Evolutionary conservation across 2,113 vertebrate species (phyloP), one percentile per base, ranked within the genome.

Genomic region (Sclerurus mexicanus): DNA sequence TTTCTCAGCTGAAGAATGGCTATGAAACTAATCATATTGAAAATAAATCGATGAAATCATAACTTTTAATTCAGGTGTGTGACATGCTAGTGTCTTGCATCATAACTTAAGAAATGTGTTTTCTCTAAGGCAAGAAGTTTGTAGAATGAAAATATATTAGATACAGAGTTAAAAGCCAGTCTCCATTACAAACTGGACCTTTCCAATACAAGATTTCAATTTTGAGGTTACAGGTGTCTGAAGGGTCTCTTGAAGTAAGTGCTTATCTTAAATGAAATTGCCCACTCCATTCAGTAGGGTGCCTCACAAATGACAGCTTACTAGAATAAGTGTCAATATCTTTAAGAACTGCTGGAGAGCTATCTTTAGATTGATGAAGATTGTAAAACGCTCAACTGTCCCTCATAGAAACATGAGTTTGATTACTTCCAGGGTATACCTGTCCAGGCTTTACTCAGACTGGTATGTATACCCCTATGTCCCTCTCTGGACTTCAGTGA

Each of bases 391-490:
- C 33, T 91, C 8, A 14, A 5, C 53, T 91, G 84, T 56, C 27
- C 30, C 7, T 21, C 13, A 6, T 2, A 73, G 53, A 35, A 73
- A 46, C 7, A 24, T 42, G 49, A 77, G 17, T 87, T 93, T 85
- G 33, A 11, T 59, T 78, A 33, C 30, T 90, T 75, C 24, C 47
- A 75, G 42, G 10, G 28, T 85, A 2, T 66, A n/a, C 30, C 30
- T 82, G 10, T 55, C 25, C 30, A 27, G 59, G 16, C 28, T 39
- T 86, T 12, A 21, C 55, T 50, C 10, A 30, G 42, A 5, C 37
- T 91, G 25, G 14, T 10, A 4, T 47, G 10, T 85, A 25, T 63
- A 28, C 10, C 27, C 16, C 22, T 9, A 33, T 0, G 0, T 56
- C 24, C 24, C 50, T 56, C 49, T 47, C 47, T 60, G 39, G 47